Evolutionary conservation across 2,113 vertebrate genomes (phyloP).

Genomic region (Eulemur rufifrons): DNA sequence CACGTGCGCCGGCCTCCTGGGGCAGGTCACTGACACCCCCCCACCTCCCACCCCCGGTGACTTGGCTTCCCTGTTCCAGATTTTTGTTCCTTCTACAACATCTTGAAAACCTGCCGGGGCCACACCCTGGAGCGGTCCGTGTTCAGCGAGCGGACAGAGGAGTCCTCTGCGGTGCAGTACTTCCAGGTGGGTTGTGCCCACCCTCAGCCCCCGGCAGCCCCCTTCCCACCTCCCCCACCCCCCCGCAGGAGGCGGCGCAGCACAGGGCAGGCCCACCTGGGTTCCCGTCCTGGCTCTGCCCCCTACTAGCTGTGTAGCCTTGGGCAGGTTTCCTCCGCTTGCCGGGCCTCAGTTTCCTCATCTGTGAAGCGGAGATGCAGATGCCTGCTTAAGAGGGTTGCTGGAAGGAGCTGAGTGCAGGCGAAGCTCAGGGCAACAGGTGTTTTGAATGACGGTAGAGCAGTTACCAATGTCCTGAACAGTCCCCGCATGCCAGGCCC

Average conservation of each 20-base stretch:
- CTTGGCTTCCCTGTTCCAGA: slow-evolving; percentile 82
- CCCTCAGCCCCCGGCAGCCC: not conserved
- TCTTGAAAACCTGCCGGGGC: slow-evolving; percentile 93
- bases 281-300: slow-evolving; percentile 19
- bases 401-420: slow-evolving; percentile 17
- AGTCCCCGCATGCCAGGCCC: not conserved
- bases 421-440: not conserved
- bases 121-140: slow-evolving; percentile 90
- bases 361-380: slow-evolving; percentile 37
- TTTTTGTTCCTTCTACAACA: slow-evolving; percentile 97
- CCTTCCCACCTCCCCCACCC: not conserved
- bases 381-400: slow-evolving; percentile 10
- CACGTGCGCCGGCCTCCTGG: not conserved
- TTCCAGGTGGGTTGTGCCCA: slow-evolving; percentile 89
- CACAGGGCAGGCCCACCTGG: not conserved
- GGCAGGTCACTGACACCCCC: not conserved
- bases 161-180: slow-evolving; percentile 98
- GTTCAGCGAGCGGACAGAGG: slow-evolving; percentile 96
- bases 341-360: slow-evolving; percentile 61
- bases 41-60: not conserved
- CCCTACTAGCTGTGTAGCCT: not conserved
- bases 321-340: not conserved
- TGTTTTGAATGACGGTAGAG: not conserved
- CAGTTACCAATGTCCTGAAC: not conserved
- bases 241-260: not conserved